These are phyloP conservation scores for Platycnemis pennipes DNA, from an alignment of 2,888 invertebrate species.

Conservation along the genomic window DNA sequence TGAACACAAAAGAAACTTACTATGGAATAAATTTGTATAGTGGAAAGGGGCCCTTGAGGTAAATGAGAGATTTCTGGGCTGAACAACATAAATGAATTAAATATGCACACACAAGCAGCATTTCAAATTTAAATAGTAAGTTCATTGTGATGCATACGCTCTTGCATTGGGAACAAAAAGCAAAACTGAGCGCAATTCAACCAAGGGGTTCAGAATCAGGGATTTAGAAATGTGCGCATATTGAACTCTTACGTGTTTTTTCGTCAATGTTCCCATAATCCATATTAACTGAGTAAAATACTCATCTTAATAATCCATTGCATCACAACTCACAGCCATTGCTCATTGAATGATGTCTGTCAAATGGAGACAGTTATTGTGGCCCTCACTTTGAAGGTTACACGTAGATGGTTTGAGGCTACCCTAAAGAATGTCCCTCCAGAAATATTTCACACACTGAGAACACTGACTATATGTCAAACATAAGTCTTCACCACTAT, in stretches of 20 bases:
- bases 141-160: not conserved
- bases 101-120: conserved; percentile 13
- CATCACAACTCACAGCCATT: conserved; percentile 66
- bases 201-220: not conserved
- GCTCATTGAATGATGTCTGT: conserved; percentile 42
- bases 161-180: not conserved
- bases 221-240: conserved; percentile 52
- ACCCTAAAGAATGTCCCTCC: not conserved
- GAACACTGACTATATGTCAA: conserved; percentile 50
- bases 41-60: not conserved
- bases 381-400: conserved; percentile 37
- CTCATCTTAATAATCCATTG: not conserved
- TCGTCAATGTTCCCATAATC: conserved; percentile 21
- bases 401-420: not conserved
- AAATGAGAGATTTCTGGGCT: not conserved
- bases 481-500: not conserved
- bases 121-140: conserved; percentile 23
- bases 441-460: not conserved
- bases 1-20: not conserved
- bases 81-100: not conserved
- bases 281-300: conserved; percentile 15
- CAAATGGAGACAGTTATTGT: conserved; percentile 29
- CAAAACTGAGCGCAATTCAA: conserved; percentile 19
- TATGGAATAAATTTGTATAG: not conserved
- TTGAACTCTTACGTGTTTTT: not conserved